Evolutionary conservation across 1,140 invertebrate genomes (phyloP).

Genomic region (Campoletis sonorensis): DNA sequence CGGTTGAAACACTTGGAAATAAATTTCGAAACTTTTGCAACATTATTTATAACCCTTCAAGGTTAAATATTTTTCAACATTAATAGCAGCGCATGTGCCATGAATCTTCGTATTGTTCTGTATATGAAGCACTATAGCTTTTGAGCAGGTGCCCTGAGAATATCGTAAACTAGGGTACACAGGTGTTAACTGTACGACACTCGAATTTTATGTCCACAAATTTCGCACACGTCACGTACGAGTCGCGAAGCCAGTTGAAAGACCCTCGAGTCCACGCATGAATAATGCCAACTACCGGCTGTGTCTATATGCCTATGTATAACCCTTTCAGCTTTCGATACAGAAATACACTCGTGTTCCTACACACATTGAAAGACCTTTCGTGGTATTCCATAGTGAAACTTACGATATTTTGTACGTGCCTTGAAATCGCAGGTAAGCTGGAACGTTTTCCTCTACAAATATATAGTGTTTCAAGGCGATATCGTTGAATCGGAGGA

Average conservation of each 20-base stretch:
- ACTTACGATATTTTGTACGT: neutral
- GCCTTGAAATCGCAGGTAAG: neutral
- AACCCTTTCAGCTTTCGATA: neutral
- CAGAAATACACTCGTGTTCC: neutral
- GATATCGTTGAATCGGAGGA: neutral
- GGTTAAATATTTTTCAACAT: no score
- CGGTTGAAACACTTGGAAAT: no score
- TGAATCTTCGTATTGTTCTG: no score
- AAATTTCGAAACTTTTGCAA: no score
- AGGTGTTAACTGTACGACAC: neutral
- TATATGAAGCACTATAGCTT: no score
- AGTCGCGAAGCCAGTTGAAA: neutral
- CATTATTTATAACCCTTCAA: no score
- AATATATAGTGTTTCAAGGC: neutral
- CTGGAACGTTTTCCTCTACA: neutral
- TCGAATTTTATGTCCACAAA: neutral
- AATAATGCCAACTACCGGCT: constrained; percentile 4
- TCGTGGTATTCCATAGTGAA: neutral
- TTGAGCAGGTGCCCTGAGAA: neutral
- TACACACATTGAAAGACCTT: neutral
- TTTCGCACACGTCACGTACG: neutral
- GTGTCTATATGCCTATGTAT: neutral
- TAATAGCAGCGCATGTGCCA: no score
- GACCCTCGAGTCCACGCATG: neutral
- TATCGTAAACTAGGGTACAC: neutral